Base-by-base conservation (phyloP, 1,140 invertebrate genomes). In the Saxidomus purpurata region DNA sequence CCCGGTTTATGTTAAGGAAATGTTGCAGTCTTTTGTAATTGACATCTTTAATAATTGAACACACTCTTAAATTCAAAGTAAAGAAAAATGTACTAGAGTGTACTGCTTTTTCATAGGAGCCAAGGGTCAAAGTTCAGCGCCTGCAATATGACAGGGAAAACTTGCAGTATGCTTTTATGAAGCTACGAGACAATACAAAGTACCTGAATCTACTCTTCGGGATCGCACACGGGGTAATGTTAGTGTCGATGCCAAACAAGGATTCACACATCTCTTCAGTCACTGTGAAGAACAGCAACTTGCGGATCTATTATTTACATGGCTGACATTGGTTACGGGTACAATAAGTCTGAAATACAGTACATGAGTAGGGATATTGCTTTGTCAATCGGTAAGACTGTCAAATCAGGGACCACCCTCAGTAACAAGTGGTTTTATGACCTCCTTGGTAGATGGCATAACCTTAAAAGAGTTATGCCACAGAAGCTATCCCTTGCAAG, bases 341-440 rank as follows among this genome's bases (percentile, higher is more conserved):
- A 87, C 69, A 74, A 38, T 19, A 81, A 82, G 36, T 17, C 36
- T 22, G 71, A 82, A 22, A 69, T 77, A 3, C 74, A 79, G 63
- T 71, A 82, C 34, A 71, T 87, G 63, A 76, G 25, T 17, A 22
- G 25, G 34, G 89, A 90, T n/a, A 82, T 31, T 82, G 85, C 83
- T n/a, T 4, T 55, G 2, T 89, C 80, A 13, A 19, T 77, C 69
- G 71, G 83, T 25, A 90, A 84, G 49, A 55, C 0, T 38, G 55
- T 61, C 0, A 86, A 79, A 38, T 19, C 55, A 63, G 17, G 71
- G 8, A n/a, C 34, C 25, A 9, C 43, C 36, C 43, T 86, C 0
- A 77, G 89, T 67, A 38, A 90, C 36, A 6, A 3, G 11, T 85
- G 89, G 89, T 80, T 90, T 79, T 86, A 90, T 71, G 71, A 25